A percentile compares a stretch with the other conserved stretches of the same genome.
These are phyloP conservation scores for Cydia splendana DNA, from an alignment of 1,140 invertebrate species.

Conservation along the genomic window DNA sequence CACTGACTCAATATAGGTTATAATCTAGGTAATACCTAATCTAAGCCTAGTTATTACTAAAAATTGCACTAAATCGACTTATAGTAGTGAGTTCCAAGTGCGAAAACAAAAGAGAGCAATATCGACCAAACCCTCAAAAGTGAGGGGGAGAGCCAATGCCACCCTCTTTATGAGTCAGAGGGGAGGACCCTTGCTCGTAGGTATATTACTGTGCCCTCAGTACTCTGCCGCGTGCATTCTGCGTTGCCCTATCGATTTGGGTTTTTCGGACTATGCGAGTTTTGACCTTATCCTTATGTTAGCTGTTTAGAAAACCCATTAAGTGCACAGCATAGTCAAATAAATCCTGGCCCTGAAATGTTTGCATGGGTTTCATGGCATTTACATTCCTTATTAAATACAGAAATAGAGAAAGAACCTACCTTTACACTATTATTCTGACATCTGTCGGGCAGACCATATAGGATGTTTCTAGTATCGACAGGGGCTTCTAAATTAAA, in stretches of 20 bases:
- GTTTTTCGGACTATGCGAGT: constrained; percentile 48
- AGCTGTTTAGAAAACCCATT: background rate
- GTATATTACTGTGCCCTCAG: constrained; percentile 64
- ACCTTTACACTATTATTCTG: too few relatives aligned
- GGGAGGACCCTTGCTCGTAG: constrained; percentile 72
- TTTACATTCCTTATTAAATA: too few relatives aligned
- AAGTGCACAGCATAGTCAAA: background rate
- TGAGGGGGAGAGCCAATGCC: constrained; percentile 57
- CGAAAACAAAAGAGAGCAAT: constrained; percentile 74
- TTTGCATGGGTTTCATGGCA: too few relatives aligned
- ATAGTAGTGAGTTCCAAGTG: constrained; percentile 57
- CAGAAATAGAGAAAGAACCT: too few relatives aligned
- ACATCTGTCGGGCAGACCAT: too few relatives aligned
- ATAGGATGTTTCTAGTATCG: too few relatives aligned
- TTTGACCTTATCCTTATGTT: constrained; percentile 22
- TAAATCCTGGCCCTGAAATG: too few relatives aligned
- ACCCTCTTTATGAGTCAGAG: constrained; percentile 77
- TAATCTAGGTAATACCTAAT: background rate
- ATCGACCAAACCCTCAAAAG: constrained; percentile 76
- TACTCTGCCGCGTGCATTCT: constrained; percentile 58
- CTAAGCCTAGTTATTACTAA: background rate
- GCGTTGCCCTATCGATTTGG: constrained; percentile 61
- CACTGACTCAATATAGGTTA: too few relatives aligned
- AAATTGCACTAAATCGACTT: constrained; percentile 18
- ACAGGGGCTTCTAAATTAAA: too few relatives aligned